Evolutionary conservation across 2,797 vertebrate genomes (phyloP).

Genomic region (Periophthalmus magnuspinnatus): DNA sequence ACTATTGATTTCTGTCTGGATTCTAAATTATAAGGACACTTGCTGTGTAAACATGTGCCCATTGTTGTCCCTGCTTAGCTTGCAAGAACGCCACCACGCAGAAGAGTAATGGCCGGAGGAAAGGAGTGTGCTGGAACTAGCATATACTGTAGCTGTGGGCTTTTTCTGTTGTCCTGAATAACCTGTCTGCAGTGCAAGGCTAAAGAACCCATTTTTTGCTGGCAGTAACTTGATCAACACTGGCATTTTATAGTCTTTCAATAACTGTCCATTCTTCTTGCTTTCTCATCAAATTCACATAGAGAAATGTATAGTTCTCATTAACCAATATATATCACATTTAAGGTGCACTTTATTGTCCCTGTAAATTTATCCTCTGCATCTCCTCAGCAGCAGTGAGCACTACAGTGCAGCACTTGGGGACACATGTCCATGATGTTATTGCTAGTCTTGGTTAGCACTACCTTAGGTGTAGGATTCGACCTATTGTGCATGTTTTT

Average conservation of each 20-base stretch:
- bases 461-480: too few species aligned
- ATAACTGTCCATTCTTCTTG: not conserved
- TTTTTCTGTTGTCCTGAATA: slow-evolving; percentile 28
- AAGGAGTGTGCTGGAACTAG: slow-evolving; percentile 34
- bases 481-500: too few species aligned
- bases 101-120: slow-evolving; percentile 61
- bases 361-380: too few species aligned
- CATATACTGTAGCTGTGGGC: slow-evolving; percentile 42
- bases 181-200: slow-evolving; percentile 8
- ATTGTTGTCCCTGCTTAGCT: slow-evolving; percentile 70
- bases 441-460: too few species aligned
- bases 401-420: too few species aligned
- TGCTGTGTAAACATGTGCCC: slow-evolving; percentile 64
- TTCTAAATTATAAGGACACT: slow-evolving; percentile 72
- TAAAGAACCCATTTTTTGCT: slow-evolving; percentile 6
- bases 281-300: too few species aligned
- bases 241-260: slow-evolving; percentile 10
- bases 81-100: slow-evolving; percentile 60
- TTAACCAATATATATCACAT: too few species aligned
- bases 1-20: slow-evolving; percentile 69
- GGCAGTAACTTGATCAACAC: slow-evolving; percentile 5
- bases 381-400: too few species aligned
- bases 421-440: too few species aligned
- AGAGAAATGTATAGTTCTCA: too few species aligned
- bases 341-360: too few species aligned